Percentiles rank a stretch among this genome's conserved stretches.
phyloP scores from a whole-genome alignment of 2,113 vertebrate species.

The Sander vitreus region DNA sequence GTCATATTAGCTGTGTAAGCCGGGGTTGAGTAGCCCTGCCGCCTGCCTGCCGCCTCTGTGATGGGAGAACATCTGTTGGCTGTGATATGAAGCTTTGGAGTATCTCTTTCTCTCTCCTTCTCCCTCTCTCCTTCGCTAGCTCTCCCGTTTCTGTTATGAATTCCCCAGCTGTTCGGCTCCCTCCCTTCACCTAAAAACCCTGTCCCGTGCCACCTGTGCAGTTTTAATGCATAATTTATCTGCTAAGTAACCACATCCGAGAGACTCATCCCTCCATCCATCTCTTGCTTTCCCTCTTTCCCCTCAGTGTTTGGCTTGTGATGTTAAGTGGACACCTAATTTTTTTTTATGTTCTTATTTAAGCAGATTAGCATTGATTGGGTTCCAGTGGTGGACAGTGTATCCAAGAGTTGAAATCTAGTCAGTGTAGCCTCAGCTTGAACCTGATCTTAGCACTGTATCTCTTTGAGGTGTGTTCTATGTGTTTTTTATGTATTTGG shows the following conservation, averaged over 20 bases:
- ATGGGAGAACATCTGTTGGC: conserved; percentile 82
- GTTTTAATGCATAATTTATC: conserved; percentile 85
- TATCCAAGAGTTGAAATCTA: conserved; percentile 20
- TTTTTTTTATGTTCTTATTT: conserved; percentile 51
- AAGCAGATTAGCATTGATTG: conserved; percentile 53
- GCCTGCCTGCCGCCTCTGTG: conserved; percentile 70
- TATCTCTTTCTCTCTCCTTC: conserved; percentile 57
- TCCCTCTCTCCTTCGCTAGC: conserved; percentile 50
- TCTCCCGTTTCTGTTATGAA: conserved; percentile 62
- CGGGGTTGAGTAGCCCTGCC: conserved; percentile 65
- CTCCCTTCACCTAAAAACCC: conserved; percentile 65
- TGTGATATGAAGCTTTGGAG: conserved; percentile 79
- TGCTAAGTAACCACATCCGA: conserved; percentile 80
- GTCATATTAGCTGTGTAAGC: conserved; percentile 78
- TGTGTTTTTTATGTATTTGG: no score
- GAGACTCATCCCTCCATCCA: conserved; percentile 49
- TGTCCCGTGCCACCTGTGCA: conserved; percentile 79
- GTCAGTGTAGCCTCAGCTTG: background rate
- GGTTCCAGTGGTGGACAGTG: background rate
- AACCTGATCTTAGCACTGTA: background rate
- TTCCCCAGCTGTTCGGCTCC: conserved; percentile 73
- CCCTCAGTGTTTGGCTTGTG: conserved; percentile 22
- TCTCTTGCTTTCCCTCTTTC: conserved; percentile 19
- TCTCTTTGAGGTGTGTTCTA: background rate
- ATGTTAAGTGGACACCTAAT: conserved; percentile 22